A percentile compares a stretch with the other conserved stretches of the same genome.
phyloP scores from a whole-genome alignment of 2,113 vertebrate genomes.

The Ramphastos sulfuratus region DNA sequence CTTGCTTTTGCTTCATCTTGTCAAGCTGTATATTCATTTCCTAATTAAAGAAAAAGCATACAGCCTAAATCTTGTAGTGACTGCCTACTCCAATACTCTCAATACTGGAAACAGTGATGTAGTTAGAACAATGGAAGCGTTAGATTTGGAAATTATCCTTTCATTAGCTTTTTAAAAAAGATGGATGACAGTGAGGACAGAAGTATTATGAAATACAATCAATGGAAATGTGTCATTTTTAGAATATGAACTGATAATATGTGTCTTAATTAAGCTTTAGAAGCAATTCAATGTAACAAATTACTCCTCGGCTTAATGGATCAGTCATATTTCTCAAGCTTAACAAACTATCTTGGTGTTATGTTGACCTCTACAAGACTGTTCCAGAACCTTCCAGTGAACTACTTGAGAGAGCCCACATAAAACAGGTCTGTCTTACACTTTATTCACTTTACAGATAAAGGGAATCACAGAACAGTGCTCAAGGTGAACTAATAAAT shows the following conservation, averaged over 20 bases:
- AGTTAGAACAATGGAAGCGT: not conserved
- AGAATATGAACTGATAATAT: too few relatives aligned
- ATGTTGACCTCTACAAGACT: not conserved
- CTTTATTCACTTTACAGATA: not conserved
- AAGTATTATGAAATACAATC: not conserved
- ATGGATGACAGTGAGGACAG: not conserved
- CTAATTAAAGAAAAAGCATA: constrained; percentile 56
- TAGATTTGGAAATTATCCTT: not conserved
- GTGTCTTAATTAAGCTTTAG: too few relatives aligned
- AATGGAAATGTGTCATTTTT: too few relatives aligned
- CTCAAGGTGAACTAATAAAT: not conserved
- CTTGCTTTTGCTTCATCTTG: constrained; percentile 74
- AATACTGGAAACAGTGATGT: not conserved
- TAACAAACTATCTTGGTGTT: not conserved
- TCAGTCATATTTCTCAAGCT: not conserved
- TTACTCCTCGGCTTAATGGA: not conserved
- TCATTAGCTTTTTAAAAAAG: not conserved
- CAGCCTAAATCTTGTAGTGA: not conserved
- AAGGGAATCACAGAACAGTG: not conserved
- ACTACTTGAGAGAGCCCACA: not conserved
- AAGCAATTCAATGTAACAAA: too few relatives aligned
- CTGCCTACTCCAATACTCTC: not conserved
- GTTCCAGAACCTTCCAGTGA: not conserved
- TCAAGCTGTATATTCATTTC: constrained; percentile 75
- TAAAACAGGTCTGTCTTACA: not conserved